These are phyloP conservation scores for Atopsyche davidsoni DNA, from an alignment of 1,140 invertebrate species.

Conservation along the genomic window DNA sequence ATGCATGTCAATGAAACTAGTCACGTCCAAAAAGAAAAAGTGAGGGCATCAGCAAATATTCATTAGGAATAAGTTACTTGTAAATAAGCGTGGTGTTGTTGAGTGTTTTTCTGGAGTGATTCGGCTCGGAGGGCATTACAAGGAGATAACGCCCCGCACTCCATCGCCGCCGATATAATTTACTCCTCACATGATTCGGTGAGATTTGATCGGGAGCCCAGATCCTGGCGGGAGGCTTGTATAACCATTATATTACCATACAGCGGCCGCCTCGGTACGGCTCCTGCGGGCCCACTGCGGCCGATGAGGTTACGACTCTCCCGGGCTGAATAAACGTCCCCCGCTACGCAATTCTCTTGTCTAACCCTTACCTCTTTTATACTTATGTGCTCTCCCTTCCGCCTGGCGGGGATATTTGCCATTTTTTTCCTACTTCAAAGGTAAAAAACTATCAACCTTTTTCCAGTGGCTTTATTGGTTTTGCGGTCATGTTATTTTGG, in stretches of 20 bases:
- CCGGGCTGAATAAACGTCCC: slow-evolving; percentile 30
- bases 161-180: slow-evolving; percentile 26
- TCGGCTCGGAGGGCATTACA: slow-evolving; percentile 12
- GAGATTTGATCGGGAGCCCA: slow-evolving; percentile 29
- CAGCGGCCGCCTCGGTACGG: slow-evolving; percentile 12
- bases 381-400: slow-evolving; percentile 13
- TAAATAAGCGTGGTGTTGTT: no score
- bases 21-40: no score
- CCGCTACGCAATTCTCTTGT: slow-evolving; percentile 27
- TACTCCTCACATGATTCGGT: slow-evolving; percentile 29
- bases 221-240: slow-evolving; percentile 21
- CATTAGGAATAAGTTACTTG: no score
- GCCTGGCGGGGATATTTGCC: not conserved
- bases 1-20: no score
- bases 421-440: no score
- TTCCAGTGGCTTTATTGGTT: no score
- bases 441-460: no score
- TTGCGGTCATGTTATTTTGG: no score
- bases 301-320: slow-evolving; percentile 31
- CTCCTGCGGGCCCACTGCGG: slow-evolving; percentile 28
- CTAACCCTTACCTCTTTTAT: slow-evolving; percentile 25
- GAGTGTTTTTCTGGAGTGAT: no score
- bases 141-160: slow-evolving; percentile 23
- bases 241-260: slow-evolving; percentile 31
- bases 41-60: no score